Conservation (phyloP, 1,140 invertebrate species). For the Musca vetustissima region DNA sequence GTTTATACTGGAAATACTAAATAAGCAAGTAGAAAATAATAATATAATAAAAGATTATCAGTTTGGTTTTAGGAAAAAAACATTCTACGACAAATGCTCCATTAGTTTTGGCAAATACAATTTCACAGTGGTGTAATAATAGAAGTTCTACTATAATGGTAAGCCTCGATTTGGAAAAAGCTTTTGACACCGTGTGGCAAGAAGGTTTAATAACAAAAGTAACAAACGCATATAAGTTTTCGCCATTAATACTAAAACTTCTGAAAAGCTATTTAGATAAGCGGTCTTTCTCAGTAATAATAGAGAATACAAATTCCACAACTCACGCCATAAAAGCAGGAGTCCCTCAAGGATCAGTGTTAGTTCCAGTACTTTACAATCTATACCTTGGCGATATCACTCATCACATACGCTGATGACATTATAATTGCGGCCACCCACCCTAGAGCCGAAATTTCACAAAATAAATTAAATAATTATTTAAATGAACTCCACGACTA, state of each 20-base stretch:
- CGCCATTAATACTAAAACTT: background rate
- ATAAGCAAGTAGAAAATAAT: background rate
- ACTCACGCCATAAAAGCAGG: background rate
- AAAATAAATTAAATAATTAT: background rate
- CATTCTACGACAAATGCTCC: background rate
- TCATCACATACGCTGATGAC: conserved; percentile 6
- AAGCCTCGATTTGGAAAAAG: conserved; percentile 2
- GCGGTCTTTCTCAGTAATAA: background rate
- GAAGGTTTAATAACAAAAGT: conserved; percentile 12
- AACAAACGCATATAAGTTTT: background rate
- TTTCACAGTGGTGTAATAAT: background rate
- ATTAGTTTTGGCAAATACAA: background rate
- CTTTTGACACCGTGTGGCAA: conserved; percentile 2
- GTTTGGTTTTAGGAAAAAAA: background rate
- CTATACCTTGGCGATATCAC: background rate
- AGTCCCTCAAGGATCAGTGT: background rate
- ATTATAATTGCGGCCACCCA: background rate
- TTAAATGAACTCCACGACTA: background rate
- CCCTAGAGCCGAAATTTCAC: background rate
- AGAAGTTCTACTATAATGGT: background rate
- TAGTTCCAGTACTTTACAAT: background rate
- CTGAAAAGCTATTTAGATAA: background rate
- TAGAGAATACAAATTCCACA: background rate
- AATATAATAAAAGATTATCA: conserved; percentile 2
- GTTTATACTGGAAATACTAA: background rate